Conservation (phyloP, 2,888 invertebrate genomes). For the Mythimna loreyi region DNA sequence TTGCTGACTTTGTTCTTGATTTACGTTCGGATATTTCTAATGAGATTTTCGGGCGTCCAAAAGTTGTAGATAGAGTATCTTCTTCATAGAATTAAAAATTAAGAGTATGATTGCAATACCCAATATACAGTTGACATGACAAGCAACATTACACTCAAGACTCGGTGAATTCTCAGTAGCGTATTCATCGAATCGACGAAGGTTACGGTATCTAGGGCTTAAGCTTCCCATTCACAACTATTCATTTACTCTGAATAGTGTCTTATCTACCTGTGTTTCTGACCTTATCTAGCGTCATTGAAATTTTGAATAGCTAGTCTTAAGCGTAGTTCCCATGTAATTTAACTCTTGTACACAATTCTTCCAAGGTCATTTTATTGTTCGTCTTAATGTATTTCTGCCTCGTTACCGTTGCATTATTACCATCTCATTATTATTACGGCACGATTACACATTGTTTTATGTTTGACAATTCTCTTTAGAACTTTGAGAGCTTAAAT, state of each 20-base stretch:
- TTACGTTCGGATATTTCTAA: too few species aligned
- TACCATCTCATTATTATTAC: constrained; percentile 9
- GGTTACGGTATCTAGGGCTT: not conserved
- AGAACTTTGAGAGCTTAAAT: constrained; percentile 18
- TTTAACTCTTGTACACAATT: constrained; percentile 32
- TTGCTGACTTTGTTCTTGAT: too few species aligned
- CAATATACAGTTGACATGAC: too few species aligned
- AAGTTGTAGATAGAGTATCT: too few species aligned
- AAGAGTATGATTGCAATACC: too few species aligned
- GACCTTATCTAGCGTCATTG: constrained; percentile 56
- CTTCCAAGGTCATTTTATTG: constrained; percentile 58
- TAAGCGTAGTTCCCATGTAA: constrained; percentile 54
- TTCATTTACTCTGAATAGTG: constrained; percentile 38
- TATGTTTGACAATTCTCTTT: constrained; percentile 11
- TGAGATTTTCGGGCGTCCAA: too few species aligned
- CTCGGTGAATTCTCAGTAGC: too few species aligned
- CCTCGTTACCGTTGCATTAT: constrained; percentile 40
- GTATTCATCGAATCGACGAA: too few species aligned
- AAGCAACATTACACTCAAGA: too few species aligned
- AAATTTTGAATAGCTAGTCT: constrained; percentile 49
- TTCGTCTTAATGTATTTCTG: constrained; percentile 42
- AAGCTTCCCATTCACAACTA: constrained; percentile 12
- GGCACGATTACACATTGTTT: constrained; percentile 16
- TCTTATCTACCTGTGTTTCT: constrained; percentile 25
- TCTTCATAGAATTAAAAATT: too few species aligned